Evolutionary conservation across 92 coral and sea anemone species (phyloP).

Genomic region (Meandrina meandrites): DNA sequence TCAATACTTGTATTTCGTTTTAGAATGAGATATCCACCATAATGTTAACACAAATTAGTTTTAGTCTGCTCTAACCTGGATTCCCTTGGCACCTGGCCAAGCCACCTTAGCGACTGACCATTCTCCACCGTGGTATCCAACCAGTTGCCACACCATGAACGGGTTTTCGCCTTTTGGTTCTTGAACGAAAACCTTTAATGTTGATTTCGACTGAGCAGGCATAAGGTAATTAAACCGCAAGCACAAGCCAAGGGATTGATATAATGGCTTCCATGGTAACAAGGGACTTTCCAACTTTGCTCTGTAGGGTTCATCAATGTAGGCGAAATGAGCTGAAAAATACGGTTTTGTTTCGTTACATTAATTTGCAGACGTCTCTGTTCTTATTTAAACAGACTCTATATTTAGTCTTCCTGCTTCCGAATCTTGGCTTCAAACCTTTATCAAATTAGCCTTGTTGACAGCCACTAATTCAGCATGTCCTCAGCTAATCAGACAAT

Average conservation of each 20-base stretch:
- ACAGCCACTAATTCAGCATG: no score
- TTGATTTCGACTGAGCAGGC: background rate
- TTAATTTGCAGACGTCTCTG: no score
- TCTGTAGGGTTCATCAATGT: conserved; percentile 11
- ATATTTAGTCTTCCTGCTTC: no score
- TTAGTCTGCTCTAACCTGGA: conserved; percentile 14
- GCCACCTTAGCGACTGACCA: conserved; percentile 39
- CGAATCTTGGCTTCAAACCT: no score
- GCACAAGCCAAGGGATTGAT: conserved; percentile 26
- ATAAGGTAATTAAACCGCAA: conserved; percentile 30
- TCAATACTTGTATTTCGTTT: no score
- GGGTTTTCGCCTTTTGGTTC: background rate
- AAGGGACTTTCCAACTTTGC: background rate
- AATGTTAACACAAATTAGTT: no score
- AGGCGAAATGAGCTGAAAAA: conserved; percentile 20
- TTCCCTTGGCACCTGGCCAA: background rate
- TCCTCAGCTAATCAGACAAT: no score
- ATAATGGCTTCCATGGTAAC: conserved; percentile 27
- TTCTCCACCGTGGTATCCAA: conserved; percentile 25
- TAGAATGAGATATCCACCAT: no score
- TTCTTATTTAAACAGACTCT: no score
- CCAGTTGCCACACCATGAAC: conserved; percentile 12
- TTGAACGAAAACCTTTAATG: conserved; percentile 8
- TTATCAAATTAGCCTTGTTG: no score
- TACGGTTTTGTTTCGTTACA: background rate